Conservation (phyloP, 2,797 vertebrate genomes). For the Emydoidea blandingii region DNA sequence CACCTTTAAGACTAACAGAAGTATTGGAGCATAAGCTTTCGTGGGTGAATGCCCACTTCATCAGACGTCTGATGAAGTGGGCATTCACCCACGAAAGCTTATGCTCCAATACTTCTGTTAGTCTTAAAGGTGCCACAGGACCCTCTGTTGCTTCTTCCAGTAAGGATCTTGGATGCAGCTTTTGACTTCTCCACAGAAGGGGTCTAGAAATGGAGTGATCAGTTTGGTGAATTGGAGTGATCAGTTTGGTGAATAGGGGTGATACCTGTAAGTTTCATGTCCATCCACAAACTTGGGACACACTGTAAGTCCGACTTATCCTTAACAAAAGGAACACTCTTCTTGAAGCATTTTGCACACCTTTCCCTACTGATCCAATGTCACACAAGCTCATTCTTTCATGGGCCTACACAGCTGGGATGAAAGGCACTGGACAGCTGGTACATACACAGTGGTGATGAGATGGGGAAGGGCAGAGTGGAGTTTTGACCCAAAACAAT, state of each 20-base stretch:
- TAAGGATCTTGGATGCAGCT: neutral
- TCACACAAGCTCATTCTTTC: neutral
- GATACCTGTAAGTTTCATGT: neutral
- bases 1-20: no score
- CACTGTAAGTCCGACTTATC: neutral
- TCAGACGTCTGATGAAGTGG: no score
- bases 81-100: no score
- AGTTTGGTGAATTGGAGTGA: neutral
- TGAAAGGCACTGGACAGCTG: neutral
- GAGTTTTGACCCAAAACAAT: neutral
- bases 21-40: no score
- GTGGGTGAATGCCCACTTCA: no score
- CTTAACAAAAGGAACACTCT: fast-evolving
- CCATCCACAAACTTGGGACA: neutral
- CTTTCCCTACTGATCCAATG: neutral
- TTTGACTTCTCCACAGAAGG: neutral
- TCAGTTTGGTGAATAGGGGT: neutral
- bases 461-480: neutral
- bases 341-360: neutral
- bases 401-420: neutral
- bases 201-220: neutral
- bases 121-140: no score
- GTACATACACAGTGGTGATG: neutral
- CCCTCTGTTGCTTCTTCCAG: neutral
- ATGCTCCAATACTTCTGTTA: no score